Evolutionary conservation across 2,888 invertebrate genomes (phyloP).

Genomic region (Calliopum simillimum): DNA sequence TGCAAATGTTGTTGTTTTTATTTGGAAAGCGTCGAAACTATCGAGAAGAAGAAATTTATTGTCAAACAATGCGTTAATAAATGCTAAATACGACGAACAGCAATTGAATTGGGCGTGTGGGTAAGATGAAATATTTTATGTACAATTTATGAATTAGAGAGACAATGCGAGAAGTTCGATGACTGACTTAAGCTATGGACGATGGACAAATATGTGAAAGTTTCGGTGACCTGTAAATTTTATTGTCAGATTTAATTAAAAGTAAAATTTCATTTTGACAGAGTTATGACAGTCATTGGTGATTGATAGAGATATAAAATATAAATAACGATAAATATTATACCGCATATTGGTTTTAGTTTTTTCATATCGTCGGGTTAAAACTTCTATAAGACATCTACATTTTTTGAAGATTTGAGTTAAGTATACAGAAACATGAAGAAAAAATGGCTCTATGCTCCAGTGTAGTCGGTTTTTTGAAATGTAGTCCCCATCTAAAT

Average conservation of each 20-base stretch:
- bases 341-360: too few species aligned
- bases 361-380: too few species aligned
- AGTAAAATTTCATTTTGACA: too few species aligned
- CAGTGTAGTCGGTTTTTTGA: too few species aligned
- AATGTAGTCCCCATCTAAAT: too few species aligned
- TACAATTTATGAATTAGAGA: neutral
- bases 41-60: conserved; percentile 58
- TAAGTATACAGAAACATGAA: too few species aligned
- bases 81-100: conserved; percentile 31
- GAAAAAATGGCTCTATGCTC: too few species aligned
- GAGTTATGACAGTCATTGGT: too few species aligned
- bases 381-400: too few species aligned
- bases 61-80: conserved; percentile 61
- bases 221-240: conserved; percentile 17
- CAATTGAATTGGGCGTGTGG: conserved; percentile 15
- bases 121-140: conserved; percentile 16
- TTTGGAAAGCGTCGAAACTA: conserved; percentile 57
- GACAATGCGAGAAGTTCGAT: neutral
- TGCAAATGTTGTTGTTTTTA: conserved; percentile 51
- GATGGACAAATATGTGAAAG: neutral
- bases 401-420: too few species aligned
- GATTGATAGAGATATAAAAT: too few species aligned
- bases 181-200: neutral
- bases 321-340: too few species aligned
- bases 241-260: neutral